These are phyloP conservation scores for Unio pictorum DNA, from an alignment of 2,888 invertebrate genomes.

Conservation along the genomic window DNA sequence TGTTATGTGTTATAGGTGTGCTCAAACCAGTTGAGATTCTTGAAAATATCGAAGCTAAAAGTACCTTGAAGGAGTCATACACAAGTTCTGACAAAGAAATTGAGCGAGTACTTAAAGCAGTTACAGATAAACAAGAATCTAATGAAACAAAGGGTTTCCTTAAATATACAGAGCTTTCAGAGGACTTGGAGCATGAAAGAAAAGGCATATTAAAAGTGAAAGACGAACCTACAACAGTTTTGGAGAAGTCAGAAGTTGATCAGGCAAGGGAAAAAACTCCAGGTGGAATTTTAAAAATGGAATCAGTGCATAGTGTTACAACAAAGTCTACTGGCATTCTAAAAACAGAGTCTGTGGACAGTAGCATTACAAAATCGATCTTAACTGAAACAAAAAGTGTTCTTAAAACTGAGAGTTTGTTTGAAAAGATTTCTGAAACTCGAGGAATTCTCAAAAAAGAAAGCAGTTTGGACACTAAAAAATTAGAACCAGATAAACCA, in stretches of 20 bases:
- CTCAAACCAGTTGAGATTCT: slow-evolving; percentile 7
- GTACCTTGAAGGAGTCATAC: slow-evolving; percentile 1
- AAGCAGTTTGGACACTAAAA: slow-evolving; percentile 45
- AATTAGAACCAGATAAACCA: slow-evolving; percentile 35
- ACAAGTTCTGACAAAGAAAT: slow-evolving; percentile 6
- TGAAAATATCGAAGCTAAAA: slow-evolving; percentile 9
- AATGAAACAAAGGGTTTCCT: not conserved
- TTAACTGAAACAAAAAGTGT: slow-evolving; percentile 44
- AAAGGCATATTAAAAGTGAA: slow-evolving; percentile 35
- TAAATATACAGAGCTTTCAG: slow-evolving; percentile 3
- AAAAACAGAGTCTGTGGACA: slow-evolving; percentile 34
- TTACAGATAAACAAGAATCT: slow-evolving; percentile 7
- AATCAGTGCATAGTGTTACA: too few relatives aligned
- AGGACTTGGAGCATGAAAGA: slow-evolving; percentile 19
- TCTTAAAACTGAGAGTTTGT: slow-evolving; percentile 32
- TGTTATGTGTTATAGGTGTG: slow-evolving; percentile 6
- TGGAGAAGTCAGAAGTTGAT: not conserved
- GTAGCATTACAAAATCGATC: slow-evolving; percentile 19
- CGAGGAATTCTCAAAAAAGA: slow-evolving; percentile 52
- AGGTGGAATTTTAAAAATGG: too few relatives aligned
- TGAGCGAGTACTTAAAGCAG: slow-evolving; percentile 10
- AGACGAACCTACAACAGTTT: not conserved
- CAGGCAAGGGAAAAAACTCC: not conserved
- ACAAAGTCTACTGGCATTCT: slow-evolving; percentile 43
- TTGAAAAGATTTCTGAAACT: slow-evolving; percentile 11